Evolutionary conservation across 1,140 invertebrate species (phyloP), one percentile per base, ranked within the genome.

Genomic region (Sweltsa coloradensis): DNA sequence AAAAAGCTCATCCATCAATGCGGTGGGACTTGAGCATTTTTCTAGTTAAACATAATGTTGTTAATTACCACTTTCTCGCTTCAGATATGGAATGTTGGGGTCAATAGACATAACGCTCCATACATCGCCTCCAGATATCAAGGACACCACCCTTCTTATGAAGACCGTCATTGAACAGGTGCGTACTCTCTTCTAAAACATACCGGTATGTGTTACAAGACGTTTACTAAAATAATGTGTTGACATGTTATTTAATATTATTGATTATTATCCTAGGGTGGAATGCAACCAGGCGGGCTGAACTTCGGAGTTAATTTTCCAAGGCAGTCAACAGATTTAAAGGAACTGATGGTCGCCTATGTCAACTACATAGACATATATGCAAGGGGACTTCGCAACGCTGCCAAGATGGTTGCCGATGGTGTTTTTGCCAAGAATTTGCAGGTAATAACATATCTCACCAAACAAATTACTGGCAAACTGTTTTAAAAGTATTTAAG

Each of bases 291-390:
- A 3, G 76, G 75, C 25, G 78, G 77, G 5, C 63, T 79, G 4
- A 75, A 73, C 55, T 68, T 80, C 59, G 70, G 72, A 50, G 64
- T 77, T 29, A 62, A 64, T 40, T 64, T 72, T 0, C 59, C 69
- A 0, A 60, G 74, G 3, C 69, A 73, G 52, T 71, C 69, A 5
- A 66, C 66, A 1, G 72, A 75, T 34, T 46, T 70, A 0, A 66
- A 67, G 29, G 78, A 79, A 50, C 59, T 78, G 54, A 69, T 75
- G 41, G 67, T 71, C 19, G 60, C 63, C 3, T 74, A 78, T 55
- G 65, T 76, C 13, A 70, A 67, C 43, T 72, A 70, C 16, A 71
- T 79, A 55, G 78, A 81, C 60, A 67, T 70, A 0, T 66, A 75
- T 49, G 76, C 75, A 0, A 65, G 68, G 51, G 76, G 69, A 0